Base-by-base conservation (phyloP, 1,140 invertebrate species). In the Drosophila obscura region DNA sequence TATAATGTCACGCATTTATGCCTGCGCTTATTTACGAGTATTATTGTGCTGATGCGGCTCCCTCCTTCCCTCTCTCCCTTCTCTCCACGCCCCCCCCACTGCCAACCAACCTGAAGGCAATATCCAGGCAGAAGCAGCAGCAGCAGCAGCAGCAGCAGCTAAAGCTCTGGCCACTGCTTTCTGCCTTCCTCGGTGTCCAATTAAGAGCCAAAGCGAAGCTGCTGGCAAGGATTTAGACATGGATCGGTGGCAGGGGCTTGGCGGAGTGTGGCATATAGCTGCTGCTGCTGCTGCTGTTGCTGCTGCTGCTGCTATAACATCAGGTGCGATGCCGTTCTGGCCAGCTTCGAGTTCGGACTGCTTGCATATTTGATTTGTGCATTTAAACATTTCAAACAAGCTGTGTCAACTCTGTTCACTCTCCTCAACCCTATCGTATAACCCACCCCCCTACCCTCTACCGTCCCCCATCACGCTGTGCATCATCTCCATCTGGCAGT, bases 361-460 rank as follows among this genome's bases (percentile, higher is more conserved):
- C 82, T 85, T 85, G 81, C 82, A 85, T 85, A 85, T 85, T 85
- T 85, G 81, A 85, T 85, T 85, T 85, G 81, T 85, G 82, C 81
- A 87, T 85, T 85, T 87, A 85, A 85, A 85, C 81, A 85, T 85
- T 85, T 88, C 69, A 85, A 85, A 87, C 82, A 75, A 64, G 72
- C 71, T 78, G 46, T 62, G 51, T 39, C 68, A 43, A 41, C 44
- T 15, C 16, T 6, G 3, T 11, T 4, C n/a, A 11, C 50, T 24
- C 3, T 11, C 22, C 1, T 11, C 15, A 44, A 41, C n/a, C 48
- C 31, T 31, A 31, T 31, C 31, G 31, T 31, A 31, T 31, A 31
- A 4, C 11, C 31, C 44, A n/a, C 19, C 9, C n/a, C 35, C 9
- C 6, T 15, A 6, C 16, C 6, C 19, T 1, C 19, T 19, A 19